Evolutionary conservation across 2,888 invertebrate species (phyloP).

Genomic region (Beris chalybata): DNA sequence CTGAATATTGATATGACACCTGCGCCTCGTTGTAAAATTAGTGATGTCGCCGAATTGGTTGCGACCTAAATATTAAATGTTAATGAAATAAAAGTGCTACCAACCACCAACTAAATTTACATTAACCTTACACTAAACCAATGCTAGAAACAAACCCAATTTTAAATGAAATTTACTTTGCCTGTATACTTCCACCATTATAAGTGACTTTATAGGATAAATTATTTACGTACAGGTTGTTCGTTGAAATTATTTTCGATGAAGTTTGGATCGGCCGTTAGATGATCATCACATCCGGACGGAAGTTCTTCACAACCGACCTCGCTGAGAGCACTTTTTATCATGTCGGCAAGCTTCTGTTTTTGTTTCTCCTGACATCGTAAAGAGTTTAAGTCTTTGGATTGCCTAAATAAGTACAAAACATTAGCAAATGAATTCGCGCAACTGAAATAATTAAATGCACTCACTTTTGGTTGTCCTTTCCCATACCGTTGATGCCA

Average conservation of each 20-base stretch:
- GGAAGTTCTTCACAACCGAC: conserved; percentile 87
- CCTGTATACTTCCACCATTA: neutral
- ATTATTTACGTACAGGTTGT: conserved; percentile 61
- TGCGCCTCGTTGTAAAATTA: conserved; percentile 49
- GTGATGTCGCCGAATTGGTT: conserved; percentile 17
- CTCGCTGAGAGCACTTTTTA: conserved; percentile 81
- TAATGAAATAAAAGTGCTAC: neutral
- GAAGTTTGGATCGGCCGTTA: conserved; percentile 60
- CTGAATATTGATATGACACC: conserved; percentile 54
- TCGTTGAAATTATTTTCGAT: conserved; percentile 63
- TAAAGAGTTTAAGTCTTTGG: conserved; percentile 77
- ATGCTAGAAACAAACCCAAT: neutral
- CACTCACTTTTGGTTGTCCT: conserved; percentile 54
- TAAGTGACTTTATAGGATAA: neutral
- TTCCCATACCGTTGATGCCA: conserved; percentile 52
- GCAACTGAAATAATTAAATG: neutral
- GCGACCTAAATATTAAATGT: conserved; percentile 20
- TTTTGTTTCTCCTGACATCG: conserved; percentile 83
- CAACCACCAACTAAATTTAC: conserved; percentile 13
- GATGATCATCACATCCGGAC: conserved; percentile 73
- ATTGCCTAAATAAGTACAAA: conserved; percentile 45
- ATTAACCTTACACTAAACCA: neutral
- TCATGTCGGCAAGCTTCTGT: conserved; percentile 79
- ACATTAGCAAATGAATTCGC: neutral
- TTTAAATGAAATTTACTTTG: neutral